Evolutionary conservation across 2,113 vertebrate species (phyloP), one percentile per base, ranked within the genome.

Genomic region (Tachuris rubrigastra): DNA sequence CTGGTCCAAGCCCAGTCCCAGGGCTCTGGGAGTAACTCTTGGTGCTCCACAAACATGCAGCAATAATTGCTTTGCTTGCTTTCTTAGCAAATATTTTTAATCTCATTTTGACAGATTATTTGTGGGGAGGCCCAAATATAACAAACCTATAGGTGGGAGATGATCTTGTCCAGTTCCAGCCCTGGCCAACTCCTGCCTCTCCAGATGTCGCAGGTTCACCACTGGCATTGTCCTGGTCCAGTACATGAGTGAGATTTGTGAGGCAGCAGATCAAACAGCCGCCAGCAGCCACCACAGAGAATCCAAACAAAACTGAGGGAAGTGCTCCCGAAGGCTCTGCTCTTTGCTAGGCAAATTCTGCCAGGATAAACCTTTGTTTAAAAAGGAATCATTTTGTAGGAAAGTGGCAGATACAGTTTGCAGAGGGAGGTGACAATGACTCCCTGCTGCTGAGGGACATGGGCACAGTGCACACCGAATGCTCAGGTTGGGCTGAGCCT

Each of bases 171-270:
- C 27, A 62, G n/a, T 49, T 65, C 44, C 30, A 52, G 10, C 21
- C 12, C 25, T 6, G 4, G 25, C 9, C 18, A 66, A 30, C 37
- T 78, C 7, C 9, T 42, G 46, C 46, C 41, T 33, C 50, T 69
- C 35, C 50, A 59, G 39, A 21, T 9, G 42, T 46, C 28, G 9
- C 9, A 5, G 62, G 20, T 30, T 44, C 49, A 27, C 12, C 3
- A 2, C 33, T 1, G 1, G 5, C 58, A 14, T 18, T 3, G 1
- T 35, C 47, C 68, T 4, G 37, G 17, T 24, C 8, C 0, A 13
- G 55, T 12, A 31, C 1, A 0, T 31, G 16, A 7, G 62, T 31
- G 73, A 31, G 37, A 25, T 28, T 14, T 52, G 12, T 53, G 46
- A 50, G 42, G 65, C 2, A 1, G 35, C 2, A 2, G 16, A 28